These are phyloP conservation scores for Rhaphigaster nebulosa DNA, from an alignment of 2,888 invertebrate genomes.

Conservation along the genomic window DNA sequence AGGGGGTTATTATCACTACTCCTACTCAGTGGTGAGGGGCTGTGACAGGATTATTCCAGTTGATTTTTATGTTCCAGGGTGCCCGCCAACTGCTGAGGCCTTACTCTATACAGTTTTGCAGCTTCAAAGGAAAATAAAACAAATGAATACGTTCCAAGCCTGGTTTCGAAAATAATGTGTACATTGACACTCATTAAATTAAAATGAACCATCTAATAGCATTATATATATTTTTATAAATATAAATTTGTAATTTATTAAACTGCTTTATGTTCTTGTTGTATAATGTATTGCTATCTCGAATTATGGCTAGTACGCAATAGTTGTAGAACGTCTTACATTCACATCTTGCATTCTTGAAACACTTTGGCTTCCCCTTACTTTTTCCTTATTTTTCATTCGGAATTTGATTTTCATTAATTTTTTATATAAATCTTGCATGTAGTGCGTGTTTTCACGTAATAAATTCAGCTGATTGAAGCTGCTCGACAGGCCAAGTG, in stretches of 20 bases:
- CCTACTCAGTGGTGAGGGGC: slow-evolving; percentile 98
- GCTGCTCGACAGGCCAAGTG: background rate
- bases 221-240: background rate
- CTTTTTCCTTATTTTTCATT: background rate
- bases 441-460: background rate
- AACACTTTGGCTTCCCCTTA: rapidly evolving
- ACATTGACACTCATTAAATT: background rate
- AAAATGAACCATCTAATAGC: background rate
- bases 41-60: slow-evolving; percentile 98
- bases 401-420: background rate
- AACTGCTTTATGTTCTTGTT: background rate
- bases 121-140: slow-evolving; percentile 52
- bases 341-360: background rate
- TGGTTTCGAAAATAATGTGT: slow-evolving; percentile 50
- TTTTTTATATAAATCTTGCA: background rate
- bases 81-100: slow-evolving; percentile 51
- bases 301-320: background rate
- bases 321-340: background rate
- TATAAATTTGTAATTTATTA: background rate
- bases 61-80: slow-evolving; percentile 96
- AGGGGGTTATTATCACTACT: slow-evolving; percentile 99
- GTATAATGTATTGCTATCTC: no score
- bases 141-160: slow-evolving; percentile 43
- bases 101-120: slow-evolving; percentile 53
- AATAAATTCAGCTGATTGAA: background rate